phyloP scores from a whole-genome alignment of 2,797 vertebrate species.

The Microctenopoma lineatum region DNA sequence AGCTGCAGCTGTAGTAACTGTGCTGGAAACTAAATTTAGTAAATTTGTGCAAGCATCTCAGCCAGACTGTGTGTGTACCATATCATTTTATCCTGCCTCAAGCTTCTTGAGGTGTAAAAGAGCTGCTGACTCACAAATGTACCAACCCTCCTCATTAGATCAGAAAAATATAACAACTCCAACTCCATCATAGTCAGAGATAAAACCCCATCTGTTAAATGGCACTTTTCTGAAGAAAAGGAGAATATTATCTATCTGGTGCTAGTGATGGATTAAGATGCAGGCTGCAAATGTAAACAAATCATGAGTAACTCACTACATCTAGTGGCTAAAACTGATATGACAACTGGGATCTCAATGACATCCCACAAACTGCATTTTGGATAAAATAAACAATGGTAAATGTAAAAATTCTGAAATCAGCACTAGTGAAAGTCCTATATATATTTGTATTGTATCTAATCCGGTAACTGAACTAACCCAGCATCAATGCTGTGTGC shows the following conservation, averaged over 20 bases:
- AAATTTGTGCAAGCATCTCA: conserved; percentile 13
- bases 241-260: too few relatives aligned
- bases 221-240: background rate
- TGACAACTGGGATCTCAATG: background rate
- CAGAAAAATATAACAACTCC: background rate
- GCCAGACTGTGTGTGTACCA: conserved; percentile 4
- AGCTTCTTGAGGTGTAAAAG: conserved; percentile 22
- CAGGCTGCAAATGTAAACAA: too few relatives aligned
- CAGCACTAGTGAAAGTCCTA: too few relatives aligned
- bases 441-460: too few relatives aligned
- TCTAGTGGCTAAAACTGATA: conserved; percentile 54
- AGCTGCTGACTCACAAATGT: conserved; percentile 8
- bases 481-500: too few relatives aligned
- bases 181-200: background rate
- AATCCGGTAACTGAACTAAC: too few relatives aligned
- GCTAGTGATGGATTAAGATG: too few relatives aligned
- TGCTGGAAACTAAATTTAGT: conserved; percentile 18
- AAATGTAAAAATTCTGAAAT: background rate
- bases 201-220: background rate
- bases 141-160: background rate
- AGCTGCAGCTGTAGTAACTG: conserved; percentile 20
- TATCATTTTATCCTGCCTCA: conserved; percentile 9
- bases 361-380: too few relatives aligned
- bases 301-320: conserved; percentile 40
- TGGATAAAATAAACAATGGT: too few relatives aligned